Percentiles rank a stretch among this genome's conserved stretches.
These are phyloP conservation scores for Tyto alba DNA, from an alignment of 2,113 vertebrate species.

Conservation along the genomic window DNA sequence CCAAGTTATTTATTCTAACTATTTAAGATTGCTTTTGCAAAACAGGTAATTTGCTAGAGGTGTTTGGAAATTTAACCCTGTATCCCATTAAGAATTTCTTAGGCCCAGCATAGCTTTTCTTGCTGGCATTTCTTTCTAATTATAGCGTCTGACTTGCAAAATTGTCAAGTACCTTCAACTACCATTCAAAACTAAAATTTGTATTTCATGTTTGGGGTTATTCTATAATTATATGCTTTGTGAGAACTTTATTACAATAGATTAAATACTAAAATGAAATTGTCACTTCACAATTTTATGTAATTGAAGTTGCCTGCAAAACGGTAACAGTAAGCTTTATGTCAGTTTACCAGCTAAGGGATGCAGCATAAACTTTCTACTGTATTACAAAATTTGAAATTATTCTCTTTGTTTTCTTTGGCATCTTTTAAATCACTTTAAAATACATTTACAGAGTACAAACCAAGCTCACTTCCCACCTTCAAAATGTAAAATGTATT, in stretches of 20 bases:
- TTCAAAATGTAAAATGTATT: neutral
- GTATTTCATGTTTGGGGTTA: neutral
- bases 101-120: neutral
- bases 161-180: neutral
- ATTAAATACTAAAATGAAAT: neutral
- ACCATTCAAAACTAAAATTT: neutral
- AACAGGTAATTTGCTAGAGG: neutral
- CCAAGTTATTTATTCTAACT: neutral
- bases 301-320: neutral
- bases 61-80: neutral
- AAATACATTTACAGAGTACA: neutral
- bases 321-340: rapidly evolving
- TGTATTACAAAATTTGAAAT: neutral
- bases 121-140: neutral
- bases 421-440: neutral
- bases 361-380: neutral
- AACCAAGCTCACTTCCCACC: neutral
- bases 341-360: neutral
- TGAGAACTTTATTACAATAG: neutral
- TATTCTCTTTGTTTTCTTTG: neutral
- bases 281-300: neutral
- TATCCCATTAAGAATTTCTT: neutral
- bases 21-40: neutral
- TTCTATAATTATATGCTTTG: neutral
- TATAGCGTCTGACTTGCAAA: neutral